Percentiles rank a stretch among this genome's conserved stretches.
Conservation (phyloP, 2,888 invertebrate species). For the Isotomurus palustris region DNA sequence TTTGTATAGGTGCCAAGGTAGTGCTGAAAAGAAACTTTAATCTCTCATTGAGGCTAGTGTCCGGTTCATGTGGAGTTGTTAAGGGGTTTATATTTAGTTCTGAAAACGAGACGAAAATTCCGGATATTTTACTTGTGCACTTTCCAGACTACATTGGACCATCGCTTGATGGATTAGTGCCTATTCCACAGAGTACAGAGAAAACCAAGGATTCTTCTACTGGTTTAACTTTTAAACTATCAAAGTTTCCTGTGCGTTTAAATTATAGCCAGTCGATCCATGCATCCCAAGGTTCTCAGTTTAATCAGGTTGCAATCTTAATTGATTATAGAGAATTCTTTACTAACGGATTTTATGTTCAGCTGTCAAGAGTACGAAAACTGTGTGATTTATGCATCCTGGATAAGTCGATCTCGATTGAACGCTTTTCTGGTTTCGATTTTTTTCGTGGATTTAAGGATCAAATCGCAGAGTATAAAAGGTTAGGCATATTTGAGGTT, state of each 20-base stretch:
- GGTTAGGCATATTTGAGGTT: background rate
- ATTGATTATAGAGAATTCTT: background rate
- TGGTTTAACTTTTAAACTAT: background rate
- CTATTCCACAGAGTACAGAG: background rate
- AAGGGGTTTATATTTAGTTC: too few species aligned
- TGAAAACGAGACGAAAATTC: too few species aligned
- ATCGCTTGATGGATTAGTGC: background rate
- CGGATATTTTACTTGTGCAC: too few species aligned
- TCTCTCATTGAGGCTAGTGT: background rate
- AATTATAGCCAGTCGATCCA: background rate
- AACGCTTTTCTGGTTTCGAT: background rate
- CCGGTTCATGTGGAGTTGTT: background rate
- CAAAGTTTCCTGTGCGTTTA: background rate
- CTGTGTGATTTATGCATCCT: background rate
- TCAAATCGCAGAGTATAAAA: background rate
- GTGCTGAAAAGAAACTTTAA: conserved; percentile 1
- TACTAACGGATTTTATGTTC: background rate
- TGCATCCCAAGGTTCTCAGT: background rate
- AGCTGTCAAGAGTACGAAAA: background rate
- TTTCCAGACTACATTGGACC: background rate
- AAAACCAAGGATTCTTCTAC: background rate
- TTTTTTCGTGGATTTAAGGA: background rate
- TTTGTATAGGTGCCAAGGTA: background rate
- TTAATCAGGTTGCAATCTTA: background rate
- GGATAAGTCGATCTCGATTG: background rate